phyloP scores from a whole-genome alignment of 2,797 vertebrate species.

The Oryzias dopingdopingensis region DNA sequence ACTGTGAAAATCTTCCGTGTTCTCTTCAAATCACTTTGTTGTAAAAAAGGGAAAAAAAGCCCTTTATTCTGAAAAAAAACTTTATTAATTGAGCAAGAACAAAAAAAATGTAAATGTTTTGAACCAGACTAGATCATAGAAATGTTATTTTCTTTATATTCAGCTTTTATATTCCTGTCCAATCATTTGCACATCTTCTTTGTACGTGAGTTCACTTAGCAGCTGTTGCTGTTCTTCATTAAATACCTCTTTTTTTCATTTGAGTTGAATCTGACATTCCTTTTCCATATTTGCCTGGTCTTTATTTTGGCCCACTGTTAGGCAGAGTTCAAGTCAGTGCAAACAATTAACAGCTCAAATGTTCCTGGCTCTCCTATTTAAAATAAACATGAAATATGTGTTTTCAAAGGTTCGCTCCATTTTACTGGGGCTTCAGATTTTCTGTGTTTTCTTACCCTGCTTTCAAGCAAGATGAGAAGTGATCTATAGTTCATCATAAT shows the following conservation, averaged over 20 bases:
- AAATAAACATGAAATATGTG: slow-evolving; percentile 29
- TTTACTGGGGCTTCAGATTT: slow-evolving; percentile 16
- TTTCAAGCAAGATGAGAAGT: too few species aligned
- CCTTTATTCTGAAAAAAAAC: too few species aligned
- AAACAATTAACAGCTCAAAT: slow-evolving; percentile 47
- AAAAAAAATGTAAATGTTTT: too few species aligned
- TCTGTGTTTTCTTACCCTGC: too few species aligned
- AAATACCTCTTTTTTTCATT: slow-evolving; percentile 51
- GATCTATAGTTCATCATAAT: too few species aligned
- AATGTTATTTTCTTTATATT: not conserved
- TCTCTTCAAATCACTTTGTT: too few species aligned
- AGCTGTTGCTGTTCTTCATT: slow-evolving; percentile 32
- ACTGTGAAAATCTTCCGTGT: too few species aligned
- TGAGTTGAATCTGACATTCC: slow-evolving; percentile 66
- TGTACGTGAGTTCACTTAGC: not conserved
- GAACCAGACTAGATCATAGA: too few species aligned
- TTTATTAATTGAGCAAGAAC: too few species aligned
- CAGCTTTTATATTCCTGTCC: slow-evolving; percentile 6
- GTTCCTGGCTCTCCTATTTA: slow-evolving; percentile 35
- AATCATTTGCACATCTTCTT: not conserved
- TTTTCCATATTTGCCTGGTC: slow-evolving; percentile 33
- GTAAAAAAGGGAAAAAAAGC: too few species aligned
- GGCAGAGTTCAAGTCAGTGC: slow-evolving; percentile 32
- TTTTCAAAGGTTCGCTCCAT: slow-evolving; percentile 21
- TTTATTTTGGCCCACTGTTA: slow-evolving; percentile 31